phyloP scores from a whole-genome alignment of 1,140 invertebrate genomes.

The Drosophila takahashii region DNA sequence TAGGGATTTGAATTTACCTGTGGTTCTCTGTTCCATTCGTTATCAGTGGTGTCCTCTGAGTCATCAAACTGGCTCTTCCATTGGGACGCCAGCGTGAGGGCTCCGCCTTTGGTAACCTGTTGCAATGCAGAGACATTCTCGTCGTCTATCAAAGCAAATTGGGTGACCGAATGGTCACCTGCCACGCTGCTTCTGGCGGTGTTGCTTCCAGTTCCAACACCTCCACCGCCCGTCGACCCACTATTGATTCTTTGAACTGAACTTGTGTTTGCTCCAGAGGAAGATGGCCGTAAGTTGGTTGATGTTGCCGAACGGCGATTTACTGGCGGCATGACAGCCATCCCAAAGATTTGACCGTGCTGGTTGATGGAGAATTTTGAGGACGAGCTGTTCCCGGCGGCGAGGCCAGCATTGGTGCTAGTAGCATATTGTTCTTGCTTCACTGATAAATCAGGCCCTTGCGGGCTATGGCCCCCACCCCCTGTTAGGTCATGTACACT shows the following conservation, averaged over 20 bases:
- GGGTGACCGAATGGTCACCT: constrained; percentile 88
- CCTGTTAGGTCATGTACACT: constrained; percentile 86
- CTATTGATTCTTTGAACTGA: constrained; percentile 84
- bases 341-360: constrained; percentile 41
- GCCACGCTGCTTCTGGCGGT: constrained; percentile 72
- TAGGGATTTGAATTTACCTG: constrained; percentile 53
- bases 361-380: constrained; percentile 27
- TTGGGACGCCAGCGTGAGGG: constrained; percentile 93
- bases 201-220: constrained; percentile 16
- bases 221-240: constrained; percentile 39
- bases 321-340: constrained; percentile 36
- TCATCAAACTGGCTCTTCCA: constrained; percentile 98
- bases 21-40: constrained; percentile 94
- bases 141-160: constrained; percentile 96
- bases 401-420: constrained; percentile 2
- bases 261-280: constrained; percentile 79
- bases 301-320: constrained; percentile 69
- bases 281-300: constrained; percentile 79
- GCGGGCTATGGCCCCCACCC: constrained; percentile 17
- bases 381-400: constrained; percentile 2
- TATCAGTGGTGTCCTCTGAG: constrained; percentile 95
- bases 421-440: constrained; percentile 29
- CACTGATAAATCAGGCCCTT: constrained; percentile 11
- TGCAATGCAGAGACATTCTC: constrained; percentile 95
- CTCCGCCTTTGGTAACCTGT: constrained; percentile 91